Evolutionary conservation across 1,140 invertebrate species (phyloP).

Genomic region (Phenacoccus solenopsis): DNA sequence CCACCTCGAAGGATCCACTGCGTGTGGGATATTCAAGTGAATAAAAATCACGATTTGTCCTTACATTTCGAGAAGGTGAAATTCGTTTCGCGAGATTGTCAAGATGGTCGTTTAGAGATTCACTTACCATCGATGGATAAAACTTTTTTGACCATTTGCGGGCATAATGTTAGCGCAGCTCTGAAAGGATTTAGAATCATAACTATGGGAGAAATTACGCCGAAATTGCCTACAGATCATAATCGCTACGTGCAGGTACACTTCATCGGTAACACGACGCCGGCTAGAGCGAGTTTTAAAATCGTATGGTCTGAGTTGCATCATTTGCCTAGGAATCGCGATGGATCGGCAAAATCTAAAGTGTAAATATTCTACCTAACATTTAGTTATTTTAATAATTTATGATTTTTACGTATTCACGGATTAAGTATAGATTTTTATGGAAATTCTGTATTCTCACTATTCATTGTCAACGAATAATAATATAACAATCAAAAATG

Average conservation of each 20-base stretch:
- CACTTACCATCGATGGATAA: conserved; percentile 47
- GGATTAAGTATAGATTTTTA: too few species aligned
- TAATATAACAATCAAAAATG: not conserved
- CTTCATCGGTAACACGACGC: conserved; percentile 58
- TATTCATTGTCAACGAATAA: too few species aligned
- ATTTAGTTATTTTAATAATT: not conserved
- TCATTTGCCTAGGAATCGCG: conserved; percentile 65
- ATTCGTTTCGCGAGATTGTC: conserved; percentile 63
- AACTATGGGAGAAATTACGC: conserved; percentile 42
- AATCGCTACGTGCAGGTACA: conserved; percentile 41
- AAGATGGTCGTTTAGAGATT: conserved; percentile 71
- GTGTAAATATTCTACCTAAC: not conserved
- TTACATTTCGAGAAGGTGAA: conserved; percentile 73
- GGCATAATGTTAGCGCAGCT: conserved; percentile 63
- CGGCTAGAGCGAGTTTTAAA: conserved; percentile 66
- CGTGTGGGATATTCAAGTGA: conserved; percentile 74
- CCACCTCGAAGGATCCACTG: conserved; percentile 64
- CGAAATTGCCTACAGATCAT: conserved; percentile 38
- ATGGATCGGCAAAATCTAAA: conserved; percentile 45
- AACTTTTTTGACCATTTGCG: conserved; percentile 63
- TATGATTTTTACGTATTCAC: not conserved
- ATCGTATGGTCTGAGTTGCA: conserved; percentile 77
- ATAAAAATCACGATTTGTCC: conserved; percentile 66
- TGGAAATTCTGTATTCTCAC: too few species aligned
- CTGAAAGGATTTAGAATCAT: conserved; percentile 63